Percentiles rank a stretch among this genome's conserved stretches.
Conservation (phyloP, 2,797 vertebrate species). For the Centroberyx gerrardi region DNA sequence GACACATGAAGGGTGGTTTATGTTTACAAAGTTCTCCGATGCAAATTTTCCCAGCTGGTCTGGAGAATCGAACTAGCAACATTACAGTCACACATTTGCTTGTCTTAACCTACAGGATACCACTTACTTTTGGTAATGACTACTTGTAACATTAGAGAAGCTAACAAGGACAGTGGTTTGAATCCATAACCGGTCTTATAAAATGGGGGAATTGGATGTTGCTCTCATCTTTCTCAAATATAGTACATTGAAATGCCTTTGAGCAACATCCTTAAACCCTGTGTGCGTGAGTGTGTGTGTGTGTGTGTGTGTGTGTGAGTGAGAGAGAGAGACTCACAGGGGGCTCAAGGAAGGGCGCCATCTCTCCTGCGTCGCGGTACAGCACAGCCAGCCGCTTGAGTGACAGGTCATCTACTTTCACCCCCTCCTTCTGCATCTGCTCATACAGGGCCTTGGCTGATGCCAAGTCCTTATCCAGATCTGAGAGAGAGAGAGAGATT, state of each 20-base stretch:
- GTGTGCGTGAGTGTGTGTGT: background rate
- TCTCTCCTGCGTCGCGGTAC: conserved; percentile 87
- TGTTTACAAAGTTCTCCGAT: too few relatives aligned
- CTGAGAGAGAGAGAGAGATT: conserved; percentile 72
- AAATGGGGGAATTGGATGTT: too few relatives aligned
- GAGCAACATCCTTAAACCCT: background rate
- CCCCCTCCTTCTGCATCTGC: conserved; percentile 83
- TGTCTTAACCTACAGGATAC: too few relatives aligned
- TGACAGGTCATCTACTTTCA: conserved; percentile 82
- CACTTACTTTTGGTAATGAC: too few relatives aligned
- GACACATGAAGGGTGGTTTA: background rate
- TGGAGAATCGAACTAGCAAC: too few relatives aligned
- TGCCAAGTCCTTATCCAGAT: conserved; percentile 84
- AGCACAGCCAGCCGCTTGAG: conserved; percentile 92
- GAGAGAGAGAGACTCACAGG: conserved; percentile 87
- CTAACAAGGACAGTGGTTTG: too few relatives aligned
- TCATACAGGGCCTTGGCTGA: conserved; percentile 88
- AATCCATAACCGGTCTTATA: too few relatives aligned
- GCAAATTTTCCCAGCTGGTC: too few relatives aligned
- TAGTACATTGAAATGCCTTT: too few relatives aligned
- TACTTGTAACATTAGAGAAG: too few relatives aligned
- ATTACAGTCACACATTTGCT: too few relatives aligned
- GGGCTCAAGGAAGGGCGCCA: conserved; percentile 91
- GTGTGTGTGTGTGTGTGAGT: conserved; percentile 16
- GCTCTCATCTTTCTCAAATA: too few relatives aligned